Conservation (phyloP, 2,113 vertebrate genomes). For the Calypte anna region DNA sequence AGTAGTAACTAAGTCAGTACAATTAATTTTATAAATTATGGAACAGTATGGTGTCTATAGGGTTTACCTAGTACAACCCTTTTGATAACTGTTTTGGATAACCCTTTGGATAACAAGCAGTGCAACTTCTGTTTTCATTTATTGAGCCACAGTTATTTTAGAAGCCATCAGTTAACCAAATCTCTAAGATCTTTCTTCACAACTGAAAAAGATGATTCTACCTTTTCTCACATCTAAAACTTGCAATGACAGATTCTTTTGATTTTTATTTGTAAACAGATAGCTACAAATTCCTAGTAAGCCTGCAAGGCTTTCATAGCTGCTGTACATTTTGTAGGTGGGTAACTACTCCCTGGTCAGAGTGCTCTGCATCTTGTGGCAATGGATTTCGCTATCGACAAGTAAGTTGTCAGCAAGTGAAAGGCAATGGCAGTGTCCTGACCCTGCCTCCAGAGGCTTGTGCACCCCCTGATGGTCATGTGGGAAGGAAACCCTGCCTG, state of each 20-base stretch:
- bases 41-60: neutral
- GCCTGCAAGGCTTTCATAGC: neutral
- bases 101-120: neutral
- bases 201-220: neutral
- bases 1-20: neutral
- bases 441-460: constrained; percentile 62
- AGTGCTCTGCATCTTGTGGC: constrained; percentile 85
- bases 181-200: neutral
- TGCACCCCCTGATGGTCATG: constrained; percentile 40
- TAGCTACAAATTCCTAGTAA: rapidly evolving
- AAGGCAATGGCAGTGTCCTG: constrained; percentile 44
- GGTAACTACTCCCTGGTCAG: constrained; percentile 79
- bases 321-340: constrained; percentile 73
- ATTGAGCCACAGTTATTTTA: neutral
- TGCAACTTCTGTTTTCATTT: neutral
- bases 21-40: neutral
- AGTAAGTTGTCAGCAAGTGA: constrained; percentile 77
- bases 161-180: neutral
- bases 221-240: neutral
- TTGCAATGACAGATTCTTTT: neutral
- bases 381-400: constrained; percentile 78
- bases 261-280: neutral
- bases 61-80: neutral
- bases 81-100: neutral
- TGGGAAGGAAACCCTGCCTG: constrained; percentile 71